Evolutionary conservation across 2,113 vertebrate genomes (phyloP).

Genomic region (Cheirogaleus medius): DNA sequence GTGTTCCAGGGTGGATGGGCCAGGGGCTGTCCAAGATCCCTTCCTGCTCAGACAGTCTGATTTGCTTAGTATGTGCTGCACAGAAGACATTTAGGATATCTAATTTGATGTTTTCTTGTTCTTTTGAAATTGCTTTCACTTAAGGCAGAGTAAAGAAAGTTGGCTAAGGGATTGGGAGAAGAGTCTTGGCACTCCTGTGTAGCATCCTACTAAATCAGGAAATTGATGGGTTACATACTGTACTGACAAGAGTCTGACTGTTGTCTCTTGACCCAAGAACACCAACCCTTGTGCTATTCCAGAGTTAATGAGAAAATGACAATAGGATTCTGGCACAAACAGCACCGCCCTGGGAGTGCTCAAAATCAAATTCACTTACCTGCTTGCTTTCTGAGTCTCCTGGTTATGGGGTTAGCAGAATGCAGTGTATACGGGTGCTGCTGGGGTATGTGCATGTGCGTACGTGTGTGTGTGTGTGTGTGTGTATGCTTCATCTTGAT

Average conservation of each 20-base stretch:
- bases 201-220: background rate
- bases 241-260: background rate
- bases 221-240: background rate
- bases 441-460: background rate
- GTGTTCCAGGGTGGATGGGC: background rate
- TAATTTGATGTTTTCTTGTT: constrained; percentile 21
- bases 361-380: constrained; percentile 54
- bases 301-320: background rate
- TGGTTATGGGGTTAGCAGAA: background rate
- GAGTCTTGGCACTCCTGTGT: background rate
- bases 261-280: background rate
- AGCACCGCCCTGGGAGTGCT: background rate
- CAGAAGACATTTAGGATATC: background rate
- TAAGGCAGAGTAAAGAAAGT: constrained; percentile 41
- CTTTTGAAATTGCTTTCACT: constrained; percentile 27
- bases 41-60: background rate
- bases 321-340: background rate
- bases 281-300: background rate
- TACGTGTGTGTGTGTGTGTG: background rate
- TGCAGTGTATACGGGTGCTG: fast-evolving
- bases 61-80: background rate
- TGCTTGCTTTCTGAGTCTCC: constrained; percentile 39
- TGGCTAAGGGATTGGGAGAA: background rate
- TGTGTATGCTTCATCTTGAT: constrained; percentile 47
- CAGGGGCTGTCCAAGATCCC: background rate